Evolutionary conservation across 2,113 vertebrate species (phyloP), one percentile per base, ranked within the genome.

Genomic region (Salvelinus alpinus): DNA sequence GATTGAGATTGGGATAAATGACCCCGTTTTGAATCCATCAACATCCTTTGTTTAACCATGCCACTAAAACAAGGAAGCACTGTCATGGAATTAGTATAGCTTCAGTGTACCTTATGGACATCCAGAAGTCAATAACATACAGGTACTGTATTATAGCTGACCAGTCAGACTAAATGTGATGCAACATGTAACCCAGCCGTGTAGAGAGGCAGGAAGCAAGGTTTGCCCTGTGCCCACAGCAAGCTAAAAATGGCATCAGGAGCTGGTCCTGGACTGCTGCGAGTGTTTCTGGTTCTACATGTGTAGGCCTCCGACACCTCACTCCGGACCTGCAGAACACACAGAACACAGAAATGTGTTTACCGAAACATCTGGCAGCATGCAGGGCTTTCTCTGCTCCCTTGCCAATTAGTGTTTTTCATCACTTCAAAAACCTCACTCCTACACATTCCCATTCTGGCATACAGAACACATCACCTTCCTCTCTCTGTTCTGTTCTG

Each of bases 341-440:
- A 9, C 38, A 44, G 38, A 44, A 44, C 38, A 44, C 38, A 44
- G 38, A 78, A 84, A 82, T 76, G 13, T 70, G 82, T 84, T 81
- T 73, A 82, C 80, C 84, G 79, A 73, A 88, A 92, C 89, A 88
- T 92, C 90, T 90, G 90, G 87, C 75, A 18, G 78, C 87, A 81
- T 79, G 82, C 82, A 76, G 9, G 20, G 59, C 29, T 59, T 71
- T 74, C 76, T 76, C 62, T 67, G 62, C 76, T 81, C 70, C 74
- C 67, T 74, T 74, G 74, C 87, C 85, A 90, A 89, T 88, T 91
- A 91, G 84, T 76, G 79, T 65, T 80, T 68, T 78, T 73, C 73
- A 34, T 59, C 71, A 70, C 65, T 73, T 78, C 64, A 72, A 78
- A 78, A 66, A 44, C 27, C 71, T 67, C 69, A 22, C 71, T 14